Evolutionary conservation across 2,888 invertebrate genomes (phyloP).

Genomic region (Masnerella sp.): DNA sequence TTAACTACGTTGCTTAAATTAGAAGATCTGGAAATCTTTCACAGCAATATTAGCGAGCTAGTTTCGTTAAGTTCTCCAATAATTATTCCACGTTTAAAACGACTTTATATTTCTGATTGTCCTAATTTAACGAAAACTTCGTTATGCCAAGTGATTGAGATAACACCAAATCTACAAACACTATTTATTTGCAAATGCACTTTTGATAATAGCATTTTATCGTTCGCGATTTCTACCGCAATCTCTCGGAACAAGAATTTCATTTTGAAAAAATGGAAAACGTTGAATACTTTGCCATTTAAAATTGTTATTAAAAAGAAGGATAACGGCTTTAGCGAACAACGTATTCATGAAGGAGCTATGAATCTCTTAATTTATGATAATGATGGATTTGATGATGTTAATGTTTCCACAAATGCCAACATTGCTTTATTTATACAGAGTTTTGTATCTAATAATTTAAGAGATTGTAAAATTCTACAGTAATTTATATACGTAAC

Average conservation of each 20-base stretch:
- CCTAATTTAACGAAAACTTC: constrained; percentile 45
- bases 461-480: constrained; percentile 35
- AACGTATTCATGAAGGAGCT: neutral
- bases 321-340: neutral
- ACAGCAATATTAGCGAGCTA: constrained; percentile 39
- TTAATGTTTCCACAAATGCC: constrained; percentile 22
- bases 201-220: constrained; percentile 25
- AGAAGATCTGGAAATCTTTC: constrained; percentile 55
- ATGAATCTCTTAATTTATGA: constrained; percentile 51
- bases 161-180: constrained; percentile 39
- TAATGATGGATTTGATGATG: constrained; percentile 38
- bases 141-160: constrained; percentile 36
- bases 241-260: constrained; percentile 33
- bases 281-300: constrained; percentile 35
- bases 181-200: constrained; percentile 46
- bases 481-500: constrained; percentile 16
- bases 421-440: constrained; percentile 40
- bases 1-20: constrained; percentile 16
- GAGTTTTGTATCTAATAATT: constrained; percentile 22
- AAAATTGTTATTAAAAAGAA: constrained; percentile 20
- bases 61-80: neutral
- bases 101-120: constrained; percentile 51
- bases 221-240: constrained; percentile 28
- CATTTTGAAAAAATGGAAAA: constrained; percentile 49
- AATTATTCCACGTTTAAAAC: constrained; percentile 28